These are phyloP conservation scores for Buphagus erythrorhynchus DNA, from an alignment of 2,797 vertebrate species.

Conservation along the genomic window DNA sequence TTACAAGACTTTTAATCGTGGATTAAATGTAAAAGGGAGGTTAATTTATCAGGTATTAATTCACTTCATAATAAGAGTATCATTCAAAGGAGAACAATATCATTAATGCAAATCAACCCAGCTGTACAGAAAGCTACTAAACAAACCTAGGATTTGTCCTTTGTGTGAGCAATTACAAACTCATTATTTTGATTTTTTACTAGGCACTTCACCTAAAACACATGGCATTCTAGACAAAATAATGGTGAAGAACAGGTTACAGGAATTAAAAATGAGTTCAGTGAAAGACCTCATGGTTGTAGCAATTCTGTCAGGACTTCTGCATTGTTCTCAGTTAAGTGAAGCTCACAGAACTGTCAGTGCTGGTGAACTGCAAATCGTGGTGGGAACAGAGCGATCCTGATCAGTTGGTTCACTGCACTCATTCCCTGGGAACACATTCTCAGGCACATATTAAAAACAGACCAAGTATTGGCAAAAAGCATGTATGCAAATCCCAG, in stretches of 20 bases:
- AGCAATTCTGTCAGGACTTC: neutral
- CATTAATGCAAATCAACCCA: neutral
- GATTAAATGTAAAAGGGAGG: neutral
- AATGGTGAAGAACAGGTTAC: neutral
- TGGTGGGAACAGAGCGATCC: neutral
- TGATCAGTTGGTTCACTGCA: neutral
- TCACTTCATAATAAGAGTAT: neutral
- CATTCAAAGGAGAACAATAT: neutral
- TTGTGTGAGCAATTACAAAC: neutral
- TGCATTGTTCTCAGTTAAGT: neutral
- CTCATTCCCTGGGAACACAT: neutral
- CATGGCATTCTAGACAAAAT: neutral
- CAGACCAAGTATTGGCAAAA: neutral
- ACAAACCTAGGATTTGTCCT: neutral
- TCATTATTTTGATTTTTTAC: neutral
- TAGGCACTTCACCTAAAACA: neutral
- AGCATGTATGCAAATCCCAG: neutral
- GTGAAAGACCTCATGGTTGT: neutral
- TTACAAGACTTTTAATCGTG: neutral
- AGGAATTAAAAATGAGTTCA: neutral
- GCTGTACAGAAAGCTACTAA: neutral
- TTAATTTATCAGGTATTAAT: neutral
- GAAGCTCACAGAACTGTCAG: neutral
- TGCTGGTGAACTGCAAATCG: neutral
- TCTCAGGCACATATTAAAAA: neutral